phyloP scores from a whole-genome alignment of 2,113 vertebrate genomes.

The Marcusenius ussheri region DNA sequence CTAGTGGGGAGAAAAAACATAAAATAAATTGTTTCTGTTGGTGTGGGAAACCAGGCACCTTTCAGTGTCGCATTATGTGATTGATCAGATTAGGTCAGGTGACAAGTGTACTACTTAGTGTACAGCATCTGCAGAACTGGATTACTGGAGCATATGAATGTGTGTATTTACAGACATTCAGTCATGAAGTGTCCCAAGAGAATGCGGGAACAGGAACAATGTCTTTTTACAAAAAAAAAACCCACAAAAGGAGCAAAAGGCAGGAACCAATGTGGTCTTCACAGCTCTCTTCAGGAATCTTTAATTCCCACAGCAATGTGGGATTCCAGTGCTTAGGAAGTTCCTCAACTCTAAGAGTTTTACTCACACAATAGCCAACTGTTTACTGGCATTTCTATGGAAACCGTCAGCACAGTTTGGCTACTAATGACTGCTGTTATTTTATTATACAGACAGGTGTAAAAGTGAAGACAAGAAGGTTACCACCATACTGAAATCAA shows the following conservation, averaged over 20 bases:
- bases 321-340: slow-evolving; percentile 30
- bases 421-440: neutral
- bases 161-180: neutral
- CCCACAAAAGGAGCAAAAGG: slow-evolving; percentile 17
- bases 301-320: slow-evolving; percentile 47
- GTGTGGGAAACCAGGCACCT: neutral
- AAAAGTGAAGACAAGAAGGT: neutral
- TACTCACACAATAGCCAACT: slow-evolving; percentile 25
- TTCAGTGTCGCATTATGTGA: neutral
- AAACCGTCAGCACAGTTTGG: slow-evolving; percentile 34
- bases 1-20: neutral
- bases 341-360: slow-evolving; percentile 17
- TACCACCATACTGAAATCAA: neutral
- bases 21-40: neutral
- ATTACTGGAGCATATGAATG: neutral
- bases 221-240: neutral
- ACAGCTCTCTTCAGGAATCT: slow-evolving; percentile 44
- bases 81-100: neutral
- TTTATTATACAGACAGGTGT: neutral
- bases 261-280: slow-evolving; percentile 45
- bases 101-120: neutral
- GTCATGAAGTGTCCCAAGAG: neutral
- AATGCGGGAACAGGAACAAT: neutral
- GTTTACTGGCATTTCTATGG: slow-evolving; percentile 50
- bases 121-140: neutral